Base-by-base conservation (phyloP, 2,113 vertebrate species). In the Elephantulus edwardii region DNA sequence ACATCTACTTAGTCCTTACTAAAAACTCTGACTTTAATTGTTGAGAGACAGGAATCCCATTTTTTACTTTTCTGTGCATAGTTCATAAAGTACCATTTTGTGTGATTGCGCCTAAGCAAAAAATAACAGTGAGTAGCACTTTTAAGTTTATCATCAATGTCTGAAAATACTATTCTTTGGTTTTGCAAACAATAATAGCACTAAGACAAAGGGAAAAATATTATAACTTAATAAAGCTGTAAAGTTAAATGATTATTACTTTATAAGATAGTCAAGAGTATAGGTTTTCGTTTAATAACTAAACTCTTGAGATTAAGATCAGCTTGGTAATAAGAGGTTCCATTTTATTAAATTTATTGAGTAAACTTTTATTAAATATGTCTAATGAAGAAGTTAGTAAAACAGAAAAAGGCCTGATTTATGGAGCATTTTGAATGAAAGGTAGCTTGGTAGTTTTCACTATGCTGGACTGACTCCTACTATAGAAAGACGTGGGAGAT, bases 261-360 rank as follows among this genome's bases (percentile, higher is more conserved):
- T 90, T 88, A 80, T 77, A 80, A 86, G 28, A 70, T 22, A 77
- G 75, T 58, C 8, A 38, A 56, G 35, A 84, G 20, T 60, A 35
- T 28, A 75, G 76, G 44, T 81, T 92, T 95, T 86, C 46, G 86
- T 86, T 83, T 86, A 88, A 64, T 92, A 89, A 83, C 40, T 70
- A 46, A 92, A 86, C 35, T 92, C 35, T 72, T 38, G 50, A 91
- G 35, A 80, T 93, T 74, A 89, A 87, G 30, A 83, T 89, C 58
- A 77, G 48, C 38, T 33, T 95, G 83, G 4, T 86, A 89, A 91
- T 91, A 83, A 83, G 22, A 20, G 35, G 54, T 66, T 19, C 30
- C 46, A 60, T 86, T 5, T 91, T 91, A 80, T 76, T 84, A 89
- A 89, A 79, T 76, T 71, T 92, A 33, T 91, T 89, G 60, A 89